These are phyloP conservation scores for Temnothorax curvispinosus DNA, from an alignment of 1,140 invertebrate genomes.

Conservation along the genomic window DNA sequence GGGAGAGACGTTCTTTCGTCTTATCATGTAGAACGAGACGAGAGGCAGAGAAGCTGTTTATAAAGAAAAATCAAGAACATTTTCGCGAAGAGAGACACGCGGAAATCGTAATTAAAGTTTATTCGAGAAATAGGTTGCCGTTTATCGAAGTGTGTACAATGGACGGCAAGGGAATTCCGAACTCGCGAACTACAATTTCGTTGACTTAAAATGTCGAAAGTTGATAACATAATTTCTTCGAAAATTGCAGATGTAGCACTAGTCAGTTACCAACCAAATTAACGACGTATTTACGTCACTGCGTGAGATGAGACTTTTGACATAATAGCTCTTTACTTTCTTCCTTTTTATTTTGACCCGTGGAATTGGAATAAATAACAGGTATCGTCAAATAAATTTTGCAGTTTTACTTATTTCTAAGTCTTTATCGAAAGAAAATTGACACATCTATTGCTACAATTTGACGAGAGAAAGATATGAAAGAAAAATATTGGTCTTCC, in stretches of 20 bases:
- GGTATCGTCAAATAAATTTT: background rate
- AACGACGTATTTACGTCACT: slow-evolving; percentile 13
- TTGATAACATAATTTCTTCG: slow-evolving; percentile 44
- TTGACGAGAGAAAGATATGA: background rate
- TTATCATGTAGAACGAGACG: background rate
- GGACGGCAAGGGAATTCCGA: slow-evolving; percentile 5
- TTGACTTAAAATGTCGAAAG: slow-evolving; percentile 11
- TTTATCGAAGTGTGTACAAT: background rate
- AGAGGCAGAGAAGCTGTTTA: background rate
- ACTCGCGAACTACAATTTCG: slow-evolving; percentile 2
- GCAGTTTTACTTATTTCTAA: background rate
- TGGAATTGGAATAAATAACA: background rate
- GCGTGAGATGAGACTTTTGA: background rate
- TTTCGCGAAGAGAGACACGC: background rate
- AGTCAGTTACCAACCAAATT: background rate
- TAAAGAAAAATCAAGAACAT: background rate
- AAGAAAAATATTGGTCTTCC: slow-evolving; percentile 40
- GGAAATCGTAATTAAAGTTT: slow-evolving; percentile 35
- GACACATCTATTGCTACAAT: slow-evolving; percentile 8
- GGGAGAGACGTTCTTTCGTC: background rate
- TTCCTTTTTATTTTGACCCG: background rate
- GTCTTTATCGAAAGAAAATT: background rate
- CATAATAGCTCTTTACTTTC: background rate
- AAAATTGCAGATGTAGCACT: slow-evolving; percentile 9
- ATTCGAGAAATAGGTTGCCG: slow-evolving; percentile 19